Percentiles rank a stretch among this genome's conserved stretches.
These are phyloP conservation scores for Drosophila ohnishii DNA, from an alignment of 1,140 invertebrate species.

Conservation along the genomic window DNA sequence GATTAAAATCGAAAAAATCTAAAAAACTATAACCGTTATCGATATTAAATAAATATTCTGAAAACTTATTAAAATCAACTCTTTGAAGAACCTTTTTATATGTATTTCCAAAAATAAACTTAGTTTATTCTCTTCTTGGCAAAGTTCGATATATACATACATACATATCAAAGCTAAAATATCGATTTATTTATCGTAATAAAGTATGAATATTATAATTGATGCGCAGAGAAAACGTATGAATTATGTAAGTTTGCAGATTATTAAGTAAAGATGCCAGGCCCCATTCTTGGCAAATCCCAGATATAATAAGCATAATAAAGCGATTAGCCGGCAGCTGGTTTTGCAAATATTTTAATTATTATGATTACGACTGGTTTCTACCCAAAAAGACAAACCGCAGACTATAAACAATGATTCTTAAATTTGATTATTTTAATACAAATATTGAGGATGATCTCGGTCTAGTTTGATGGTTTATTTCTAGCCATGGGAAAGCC, in stretches of 20 bases:
- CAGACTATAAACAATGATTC: neutral
- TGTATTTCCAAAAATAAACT: too few relatives aligned
- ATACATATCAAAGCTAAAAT: too few relatives aligned
- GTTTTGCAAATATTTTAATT: neutral
- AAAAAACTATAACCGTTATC: too few relatives aligned
- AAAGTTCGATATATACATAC: too few relatives aligned
- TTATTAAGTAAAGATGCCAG: too few relatives aligned
- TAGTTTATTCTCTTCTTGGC: too few relatives aligned
- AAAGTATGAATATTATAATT: neutral
- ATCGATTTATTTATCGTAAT: too few relatives aligned
- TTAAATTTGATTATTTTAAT: neutral
- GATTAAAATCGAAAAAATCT: too few relatives aligned
- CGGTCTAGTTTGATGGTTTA: neutral
- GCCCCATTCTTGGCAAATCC: neutral
- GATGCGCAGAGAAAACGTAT: neutral
- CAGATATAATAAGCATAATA: neutral
- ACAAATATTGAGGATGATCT: neutral
- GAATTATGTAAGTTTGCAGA: neutral
- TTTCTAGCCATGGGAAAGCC: constrained; percentile 15
- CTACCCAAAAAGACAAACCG: neutral
- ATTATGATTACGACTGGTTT: neutral
- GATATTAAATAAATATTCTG: too few relatives aligned
- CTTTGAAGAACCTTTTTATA: too few relatives aligned
- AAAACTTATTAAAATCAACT: too few relatives aligned
- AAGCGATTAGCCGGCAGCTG: neutral